Conservation (phyloP, 35 echinoderm and acorn worm species). For the Eucidaris tribuloides region DNA sequence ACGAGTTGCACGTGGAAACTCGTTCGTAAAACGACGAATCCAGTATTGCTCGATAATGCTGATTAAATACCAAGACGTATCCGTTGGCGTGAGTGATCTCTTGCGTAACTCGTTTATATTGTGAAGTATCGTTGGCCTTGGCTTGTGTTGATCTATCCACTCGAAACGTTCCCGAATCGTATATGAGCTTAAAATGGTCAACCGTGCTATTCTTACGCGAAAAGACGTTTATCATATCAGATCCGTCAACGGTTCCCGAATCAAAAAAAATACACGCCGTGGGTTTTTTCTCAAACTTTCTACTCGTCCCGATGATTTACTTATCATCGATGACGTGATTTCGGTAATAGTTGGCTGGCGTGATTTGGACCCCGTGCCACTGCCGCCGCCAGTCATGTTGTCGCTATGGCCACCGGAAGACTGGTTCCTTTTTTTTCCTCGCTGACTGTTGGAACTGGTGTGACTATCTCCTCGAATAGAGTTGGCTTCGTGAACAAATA, state of each 20-base stretch:
- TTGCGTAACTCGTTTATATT: neutral
- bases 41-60: neutral
- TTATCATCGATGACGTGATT: neutral
- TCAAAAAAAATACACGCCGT: neutral
- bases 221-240: neutral
- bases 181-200: neutral
- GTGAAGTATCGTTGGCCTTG: neutral
- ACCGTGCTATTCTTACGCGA: neutral
- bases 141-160: neutral
- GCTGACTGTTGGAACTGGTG: neutral
- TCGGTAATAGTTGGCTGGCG: neutral
- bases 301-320: neutral
- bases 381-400: neutral
- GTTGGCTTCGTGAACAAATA: neutral
- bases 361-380: neutral
- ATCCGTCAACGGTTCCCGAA: neutral
- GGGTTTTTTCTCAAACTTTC: neutral
- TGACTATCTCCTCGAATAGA: neutral
- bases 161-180: neutral
- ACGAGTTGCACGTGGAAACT: neutral
- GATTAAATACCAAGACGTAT: neutral
- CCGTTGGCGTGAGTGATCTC: neutral
- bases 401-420: too few species aligned
- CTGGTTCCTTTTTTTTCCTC: neutral
- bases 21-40: neutral